Evolutionary conservation across 2,888 invertebrate species (phyloP).

Genomic region (Auanema sp.): DNA sequence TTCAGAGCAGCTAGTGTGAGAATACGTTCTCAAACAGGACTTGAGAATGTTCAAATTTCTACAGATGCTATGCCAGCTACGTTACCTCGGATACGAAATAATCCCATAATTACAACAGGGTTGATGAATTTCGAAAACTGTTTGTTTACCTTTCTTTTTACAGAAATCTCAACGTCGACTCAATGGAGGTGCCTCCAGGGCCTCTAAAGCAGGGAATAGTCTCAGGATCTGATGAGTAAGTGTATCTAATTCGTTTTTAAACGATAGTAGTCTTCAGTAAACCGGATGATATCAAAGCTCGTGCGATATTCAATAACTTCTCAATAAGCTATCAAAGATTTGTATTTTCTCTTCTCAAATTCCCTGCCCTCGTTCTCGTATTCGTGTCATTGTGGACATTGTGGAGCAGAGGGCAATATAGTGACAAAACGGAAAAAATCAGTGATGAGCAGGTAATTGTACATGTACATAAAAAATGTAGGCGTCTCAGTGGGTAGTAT

Average conservation of each 20-base stretch:
- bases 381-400: constrained; percentile 15
- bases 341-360: constrained; percentile 16
- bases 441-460: too few relatives aligned
- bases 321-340: constrained; percentile 19
- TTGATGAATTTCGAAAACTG: not conserved
- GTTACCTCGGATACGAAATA: not conserved
- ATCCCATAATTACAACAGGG: not conserved
- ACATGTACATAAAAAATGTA: not conserved
- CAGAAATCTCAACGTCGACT: not conserved
- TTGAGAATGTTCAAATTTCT: not conserved
- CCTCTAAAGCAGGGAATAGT: constrained; percentile 1
- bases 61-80: not conserved
- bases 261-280: too few relatives aligned
- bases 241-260: not conserved
- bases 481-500: not conserved
- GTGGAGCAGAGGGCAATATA: constrained; percentile 19
- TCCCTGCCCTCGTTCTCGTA: constrained; percentile 17
- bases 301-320: constrained; percentile 15
- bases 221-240: not conserved
- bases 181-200: constrained; percentile 5
- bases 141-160: not conserved
- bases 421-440: too few relatives aligned
- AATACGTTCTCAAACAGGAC: not conserved
- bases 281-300: constrained; percentile 9
- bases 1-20: not conserved